Conservation (phyloP, 2,113 vertebrate species). For the Ammodytes marinus region DNA sequence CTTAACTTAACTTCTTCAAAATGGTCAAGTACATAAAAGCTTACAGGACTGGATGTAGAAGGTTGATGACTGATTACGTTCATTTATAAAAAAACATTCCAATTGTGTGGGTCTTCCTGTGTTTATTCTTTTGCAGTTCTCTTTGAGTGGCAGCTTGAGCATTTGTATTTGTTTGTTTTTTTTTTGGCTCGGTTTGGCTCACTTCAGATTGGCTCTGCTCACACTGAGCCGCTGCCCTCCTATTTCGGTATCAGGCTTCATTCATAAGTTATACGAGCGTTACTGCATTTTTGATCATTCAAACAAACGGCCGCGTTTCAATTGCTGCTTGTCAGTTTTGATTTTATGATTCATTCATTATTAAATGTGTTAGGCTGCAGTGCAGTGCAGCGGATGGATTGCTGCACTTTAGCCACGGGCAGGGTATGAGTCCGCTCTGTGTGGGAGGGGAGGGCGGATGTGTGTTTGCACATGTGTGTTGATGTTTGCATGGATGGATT, state of each 20-base stretch:
- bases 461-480: conserved; percentile 8
- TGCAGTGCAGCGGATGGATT: conserved; percentile 60
- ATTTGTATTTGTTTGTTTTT: background rate
- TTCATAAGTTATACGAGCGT: conserved; percentile 74
- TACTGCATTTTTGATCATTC: conserved; percentile 80
- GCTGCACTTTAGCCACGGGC: conserved; percentile 52
- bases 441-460: background rate
- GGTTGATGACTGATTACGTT: background rate
- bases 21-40: background rate
- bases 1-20: background rate
- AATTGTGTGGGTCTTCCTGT: background rate
- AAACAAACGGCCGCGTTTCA: conserved; percentile 78
- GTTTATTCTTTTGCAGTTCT: conserved; percentile 3
- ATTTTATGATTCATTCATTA: conserved; percentile 82
- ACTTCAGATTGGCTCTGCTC: conserved; percentile 7
- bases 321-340: conserved; percentile 83
- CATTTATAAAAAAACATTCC: background rate
- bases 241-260: conserved; percentile 60
- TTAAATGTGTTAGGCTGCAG: conserved; percentile 73
- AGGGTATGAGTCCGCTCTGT: conserved; percentile 3
- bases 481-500: background rate
- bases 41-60: background rate
- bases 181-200: background rate
- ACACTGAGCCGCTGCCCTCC: conserved; percentile 15
- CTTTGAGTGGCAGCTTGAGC: background rate